Conservation (phyloP, 1,140 invertebrate species). For the Batillaria attramentaria region DNA sequence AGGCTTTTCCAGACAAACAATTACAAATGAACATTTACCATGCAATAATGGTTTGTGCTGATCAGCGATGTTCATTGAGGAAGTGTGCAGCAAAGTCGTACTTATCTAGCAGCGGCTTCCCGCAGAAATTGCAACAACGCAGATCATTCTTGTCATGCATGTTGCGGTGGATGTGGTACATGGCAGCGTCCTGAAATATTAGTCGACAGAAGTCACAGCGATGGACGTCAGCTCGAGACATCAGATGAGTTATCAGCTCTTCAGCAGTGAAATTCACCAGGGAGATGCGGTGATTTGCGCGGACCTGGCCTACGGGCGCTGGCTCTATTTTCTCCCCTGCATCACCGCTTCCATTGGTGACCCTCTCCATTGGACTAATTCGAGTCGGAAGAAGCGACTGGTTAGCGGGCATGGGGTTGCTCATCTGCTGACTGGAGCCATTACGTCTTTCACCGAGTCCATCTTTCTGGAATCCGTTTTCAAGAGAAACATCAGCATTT, state of each 20-base stretch:
- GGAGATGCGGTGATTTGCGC: constrained; percentile 46
- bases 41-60: too few species aligned
- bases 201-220: constrained; percentile 59
- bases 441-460: too few species aligned
- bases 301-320: constrained; percentile 15
- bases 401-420: constrained; percentile 1
- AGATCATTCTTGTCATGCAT: constrained; percentile 61
- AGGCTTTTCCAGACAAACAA: too few species aligned
- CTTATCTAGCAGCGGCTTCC: constrained; percentile 55
- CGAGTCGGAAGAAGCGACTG: constrained; percentile 11
- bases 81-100: constrained; percentile 62
- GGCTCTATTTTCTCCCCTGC: too few species aligned
- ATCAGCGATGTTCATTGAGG: constrained; percentile 57
- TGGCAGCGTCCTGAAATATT: constrained; percentile 61
- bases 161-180: constrained; percentile 62
- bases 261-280: constrained; percentile 57
- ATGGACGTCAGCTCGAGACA: constrained; percentile 54
- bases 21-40: too few species aligned
- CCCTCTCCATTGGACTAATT: constrained; percentile 6
- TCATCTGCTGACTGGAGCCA: too few species aligned
- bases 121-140: constrained; percentile 57
- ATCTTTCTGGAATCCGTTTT: too few species aligned
- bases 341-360: neutral
- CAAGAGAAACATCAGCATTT: too few species aligned
- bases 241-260: constrained; percentile 55